Evolutionary conservation across 1,140 invertebrate genomes (phyloP).

Genomic region (roundworm (Caenorhabditis elegans)): WBcel235 BX284603.4:11209001-11209500

Average conservation of each 20-base stretch:
- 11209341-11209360: neutral
- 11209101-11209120: neutral
- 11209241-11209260: no score
- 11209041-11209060: no score
- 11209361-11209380: neutral
- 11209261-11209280: conserved; percentile 11
- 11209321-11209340: neutral
- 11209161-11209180: neutral
- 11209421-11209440: conserved; percentile 6
- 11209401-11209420: conserved; percentile 17
- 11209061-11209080: no score
- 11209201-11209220: no score
- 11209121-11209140: neutral
- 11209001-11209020: no score
- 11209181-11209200: neutral
- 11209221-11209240: no score
- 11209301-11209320: no score
- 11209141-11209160: neutral
- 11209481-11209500: neutral
- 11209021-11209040: no score
- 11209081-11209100: no score
- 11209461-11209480: neutral
- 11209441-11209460: neutral
- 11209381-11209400: neutral
- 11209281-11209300: no score